phyloP scores from a whole-genome alignment of 2,113 vertebrate species.

The Epinephelus moara region DNA sequence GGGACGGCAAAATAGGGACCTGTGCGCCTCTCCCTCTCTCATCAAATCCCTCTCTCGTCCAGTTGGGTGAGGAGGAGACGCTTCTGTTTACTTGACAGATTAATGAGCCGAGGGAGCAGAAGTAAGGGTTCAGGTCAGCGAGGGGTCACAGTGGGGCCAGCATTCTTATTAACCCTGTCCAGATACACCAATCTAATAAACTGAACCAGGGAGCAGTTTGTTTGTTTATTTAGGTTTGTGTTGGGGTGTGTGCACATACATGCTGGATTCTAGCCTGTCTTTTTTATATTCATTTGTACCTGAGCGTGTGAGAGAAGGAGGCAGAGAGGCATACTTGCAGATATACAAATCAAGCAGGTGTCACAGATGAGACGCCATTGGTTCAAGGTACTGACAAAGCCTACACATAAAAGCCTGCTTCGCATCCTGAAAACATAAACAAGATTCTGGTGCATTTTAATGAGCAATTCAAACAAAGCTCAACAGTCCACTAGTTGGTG shows the following conservation, averaged over 20 bases:
- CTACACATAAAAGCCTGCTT: slow-evolving; percentile 3
- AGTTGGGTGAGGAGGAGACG: slow-evolving; percentile 11
- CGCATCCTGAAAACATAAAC: slow-evolving; percentile 1
- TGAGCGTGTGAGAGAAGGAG: neutral
- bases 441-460: slow-evolving; percentile 21
- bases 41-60: slow-evolving; percentile 23
- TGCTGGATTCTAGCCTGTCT: neutral
- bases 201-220: slow-evolving; percentile 30
- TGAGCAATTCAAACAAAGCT: slow-evolving; percentile 13
- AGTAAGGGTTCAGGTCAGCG: slow-evolving; percentile 45
- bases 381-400: slow-evolving; percentile 25
- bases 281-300: slow-evolving; percentile 40
- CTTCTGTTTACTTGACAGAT: slow-evolving; percentile 66
- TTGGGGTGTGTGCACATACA: neutral
- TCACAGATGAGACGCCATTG: neutral
- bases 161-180: slow-evolving; percentile 72
- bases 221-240: slow-evolving; percentile 30
- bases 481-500: neutral
- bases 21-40: slow-evolving; percentile 1
- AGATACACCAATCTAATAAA: slow-evolving; percentile 62
- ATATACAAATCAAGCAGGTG: neutral
- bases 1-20: neutral
- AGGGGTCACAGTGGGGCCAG: slow-evolving; percentile 41
- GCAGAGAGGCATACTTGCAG: neutral
- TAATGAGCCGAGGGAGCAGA: slow-evolving; percentile 66